Conservation (phyloP, 1,140 invertebrate genomes). For the Drosophila willistoni region DNA sequence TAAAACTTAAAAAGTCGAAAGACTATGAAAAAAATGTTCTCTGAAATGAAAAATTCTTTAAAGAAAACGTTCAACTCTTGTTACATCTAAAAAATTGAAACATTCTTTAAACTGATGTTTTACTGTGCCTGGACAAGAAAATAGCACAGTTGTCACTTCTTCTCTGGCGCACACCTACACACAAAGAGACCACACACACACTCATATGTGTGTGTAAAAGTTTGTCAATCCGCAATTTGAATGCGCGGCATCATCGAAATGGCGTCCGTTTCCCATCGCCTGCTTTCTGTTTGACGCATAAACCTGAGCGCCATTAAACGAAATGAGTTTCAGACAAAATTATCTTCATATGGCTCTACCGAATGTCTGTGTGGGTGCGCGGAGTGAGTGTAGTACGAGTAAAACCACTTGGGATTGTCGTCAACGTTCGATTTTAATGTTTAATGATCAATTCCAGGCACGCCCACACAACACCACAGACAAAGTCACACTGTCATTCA, state of each 20-base stretch:
- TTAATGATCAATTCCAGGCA: conserved; percentile 59
- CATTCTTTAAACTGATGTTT: no score
- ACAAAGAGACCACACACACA: background rate
- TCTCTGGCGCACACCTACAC: conserved; percentile 20
- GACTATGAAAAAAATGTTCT: no score
- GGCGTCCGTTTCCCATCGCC: conserved; percentile 56
- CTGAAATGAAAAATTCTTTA: background rate
- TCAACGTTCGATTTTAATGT: conserved; percentile 61
- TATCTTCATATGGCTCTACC: conserved; percentile 44
- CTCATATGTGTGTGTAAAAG: conserved; percentile 39
- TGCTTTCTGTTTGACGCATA: conserved; percentile 66
- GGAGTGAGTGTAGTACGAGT: conserved; percentile 15
- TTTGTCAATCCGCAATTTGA: conserved; percentile 80
- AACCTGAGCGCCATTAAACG: conserved; percentile 77
- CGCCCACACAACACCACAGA: conserved; percentile 19
- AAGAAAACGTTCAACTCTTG: background rate
- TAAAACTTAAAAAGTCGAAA: background rate
- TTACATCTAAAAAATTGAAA: no score
- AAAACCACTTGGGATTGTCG: conserved; percentile 29
- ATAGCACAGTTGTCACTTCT: conserved; percentile 5
- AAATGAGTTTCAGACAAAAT: conserved; percentile 79
- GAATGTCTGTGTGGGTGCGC: conserved; percentile 11
- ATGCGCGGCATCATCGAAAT: conserved; percentile 70
- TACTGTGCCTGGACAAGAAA: conserved; percentile 28
- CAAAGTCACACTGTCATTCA: background rate